Percentiles rank a stretch among this genome's conserved stretches.
Evolutionary conservation across 2,797 vertebrate genomes (phyloP).

Genomic region (Poeciliopsis infans): DNA sequence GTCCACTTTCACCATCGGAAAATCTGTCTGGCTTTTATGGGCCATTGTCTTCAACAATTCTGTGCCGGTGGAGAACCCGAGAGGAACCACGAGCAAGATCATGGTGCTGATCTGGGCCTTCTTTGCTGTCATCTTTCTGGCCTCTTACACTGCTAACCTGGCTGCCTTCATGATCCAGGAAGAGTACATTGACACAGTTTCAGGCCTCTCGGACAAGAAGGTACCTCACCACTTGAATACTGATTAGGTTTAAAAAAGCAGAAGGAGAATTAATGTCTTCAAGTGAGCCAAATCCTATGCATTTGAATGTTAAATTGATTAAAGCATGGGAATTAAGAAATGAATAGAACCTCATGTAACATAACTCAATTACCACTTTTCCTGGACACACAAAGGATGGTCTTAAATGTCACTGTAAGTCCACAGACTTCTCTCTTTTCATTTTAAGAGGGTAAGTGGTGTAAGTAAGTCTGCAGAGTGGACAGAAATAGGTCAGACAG

Average conservation of each 20-base stretch:
- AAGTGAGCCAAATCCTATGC: slow-evolving; percentile 55
- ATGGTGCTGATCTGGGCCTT: slow-evolving; percentile 98
- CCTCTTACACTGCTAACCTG: slow-evolving; percentile 96
- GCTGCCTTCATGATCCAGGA: slow-evolving; percentile 98
- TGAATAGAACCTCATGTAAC: slow-evolving; percentile 62
- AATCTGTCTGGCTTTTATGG: slow-evolving; percentile 97
- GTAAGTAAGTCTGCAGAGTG: slow-evolving; percentile 66
- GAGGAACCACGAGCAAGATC: slow-evolving; percentile 96
- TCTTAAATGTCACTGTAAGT: slow-evolving; percentile 55
- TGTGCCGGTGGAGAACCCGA: slow-evolving; percentile 94
- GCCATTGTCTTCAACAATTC: slow-evolving; percentile 98
- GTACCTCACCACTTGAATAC: slow-evolving; percentile 74
- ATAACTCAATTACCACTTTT: slow-evolving; percentile 58
- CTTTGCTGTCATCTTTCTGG: slow-evolving; percentile 97
- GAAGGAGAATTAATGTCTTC: slow-evolving; percentile 64
- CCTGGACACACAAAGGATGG: slow-evolving; percentile 44
- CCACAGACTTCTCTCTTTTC: slow-evolving; percentile 45
- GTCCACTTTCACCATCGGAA: slow-evolving; percentile 95
- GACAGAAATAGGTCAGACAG: slow-evolving; percentile 79
- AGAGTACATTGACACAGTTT: slow-evolving; percentile 95
- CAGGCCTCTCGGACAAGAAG: slow-evolving; percentile 95
- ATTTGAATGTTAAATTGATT: slow-evolving; percentile 71
- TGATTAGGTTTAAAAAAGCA: slow-evolving; percentile 51
- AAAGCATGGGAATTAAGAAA: slow-evolving; percentile 62
- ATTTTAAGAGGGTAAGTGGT: slow-evolving; percentile 55